Base-by-base conservation (phyloP, 2,888 invertebrate genomes). In the Eupithecia abbreviata region DNA sequence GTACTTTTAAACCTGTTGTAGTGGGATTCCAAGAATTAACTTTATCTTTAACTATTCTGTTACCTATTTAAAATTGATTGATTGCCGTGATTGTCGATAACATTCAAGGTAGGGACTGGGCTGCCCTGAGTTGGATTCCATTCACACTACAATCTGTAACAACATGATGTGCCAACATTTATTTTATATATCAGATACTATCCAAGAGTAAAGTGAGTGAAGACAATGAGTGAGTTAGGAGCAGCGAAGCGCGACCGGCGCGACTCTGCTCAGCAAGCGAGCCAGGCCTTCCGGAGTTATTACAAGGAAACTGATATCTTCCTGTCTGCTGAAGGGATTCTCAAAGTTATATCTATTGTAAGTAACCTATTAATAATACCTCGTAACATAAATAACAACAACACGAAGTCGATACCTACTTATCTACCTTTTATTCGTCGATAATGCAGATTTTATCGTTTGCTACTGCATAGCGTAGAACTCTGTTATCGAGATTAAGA, bases 291-390 rank as follows among this genome's bases (percentile, higher is more conserved):
- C 74, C 85, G 86, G 5, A 80, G 85, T 65, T 91, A 92, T 73
- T 92, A 90, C 80, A 78, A 74, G 0, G 87, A 90, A 9, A 85
- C 82, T 72, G 90, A 90, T 66, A 85, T 87, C 69, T 82, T 89
- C 49, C 71, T 86, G 58, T 89, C 91, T 2, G 74, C 85, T 0
- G 91, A 90, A 78, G 91, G 91, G n/a, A 81, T 90, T 7, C 80
- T 91, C 73, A 90, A 91, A 80, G 82, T 89, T 13, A 18, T 89
- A 15, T 86, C 90, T 4, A 84, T 87, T 71, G 91, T 90, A 74
- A 87, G 87, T 45, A 51, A 43, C 5, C 58, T n/a, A 3, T 15
- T 51, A 30, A 6, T 51, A n/a, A 51, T 15, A 15, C 4, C 30
- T 30, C 4, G 15, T 49, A 49, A 51, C 1, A 15, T 15, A 13